Evolutionary conservation across 2,888 invertebrate genomes (phyloP), one percentile per base, ranked within the genome.

Genomic region (Chrysolina haemoptera): DNA sequence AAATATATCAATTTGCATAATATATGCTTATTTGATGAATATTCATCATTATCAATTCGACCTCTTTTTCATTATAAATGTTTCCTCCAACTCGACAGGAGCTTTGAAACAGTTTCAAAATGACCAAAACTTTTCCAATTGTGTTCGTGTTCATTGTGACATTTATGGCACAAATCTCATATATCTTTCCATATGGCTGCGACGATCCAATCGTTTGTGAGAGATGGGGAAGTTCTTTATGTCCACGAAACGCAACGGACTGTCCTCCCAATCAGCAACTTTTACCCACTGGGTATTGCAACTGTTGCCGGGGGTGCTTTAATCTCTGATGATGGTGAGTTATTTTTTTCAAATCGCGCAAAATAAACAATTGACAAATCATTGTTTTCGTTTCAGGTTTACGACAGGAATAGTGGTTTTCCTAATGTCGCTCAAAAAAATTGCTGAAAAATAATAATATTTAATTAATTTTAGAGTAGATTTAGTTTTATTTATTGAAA

Each of bases 261-360:
- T 64, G 64, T 20, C 16, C 8, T 14, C 43, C 41, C 8, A 16
- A 64, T 43, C 64, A 64, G 43, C n/a, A 40, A 40, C 6, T 43
- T 14, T 14, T 20, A 64, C 64, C 40, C 11, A 43, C 18, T 16
- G 64, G 64, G 6, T 43, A 20, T 16, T 64, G 64, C 43, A 64
- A 64, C 20, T 64, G 64, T 64, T 64, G 64, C 20, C 16, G 11
- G 16, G 41, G 20, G 18, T 64, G 64, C 20, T 53, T 53, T 18
- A 12, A 53, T 53, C 10, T 53, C 12, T 53, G 5, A 53, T 18
- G 11, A n/a, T 10, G 20, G 53, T 53, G 22, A 53, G 53, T 12
- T 53, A 14, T 43, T 18, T 18, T 18, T 18, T 53, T 20, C 8
- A 35, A 35, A 6, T 35, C 35, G 6, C 4, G 35, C 35, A 35